These are phyloP conservation scores for Nibea albiflora DNA, from an alignment of 2,113 vertebrate species.

Conservation along the genomic window DNA sequence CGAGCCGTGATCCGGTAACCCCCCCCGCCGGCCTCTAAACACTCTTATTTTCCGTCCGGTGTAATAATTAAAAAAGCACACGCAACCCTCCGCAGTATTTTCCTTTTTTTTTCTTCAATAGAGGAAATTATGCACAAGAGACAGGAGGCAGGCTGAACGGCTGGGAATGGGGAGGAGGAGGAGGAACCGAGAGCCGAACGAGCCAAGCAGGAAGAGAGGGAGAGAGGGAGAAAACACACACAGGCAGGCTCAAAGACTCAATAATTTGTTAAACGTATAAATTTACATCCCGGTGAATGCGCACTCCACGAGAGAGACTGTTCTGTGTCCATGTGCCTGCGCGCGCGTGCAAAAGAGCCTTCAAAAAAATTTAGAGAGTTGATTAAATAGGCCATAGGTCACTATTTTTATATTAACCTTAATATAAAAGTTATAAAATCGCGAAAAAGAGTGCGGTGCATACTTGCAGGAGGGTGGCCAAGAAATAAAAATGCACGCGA, in stretches of 20 bases:
- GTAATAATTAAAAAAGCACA: constrained; percentile 61
- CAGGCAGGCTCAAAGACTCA: constrained; percentile 39
- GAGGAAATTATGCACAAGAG: constrained; percentile 67
- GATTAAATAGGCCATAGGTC: not conserved
- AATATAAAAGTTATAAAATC: constrained; percentile 44
- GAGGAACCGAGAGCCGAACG: constrained; percentile 53
- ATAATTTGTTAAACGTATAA: constrained; percentile 64
- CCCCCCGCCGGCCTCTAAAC: not conserved
- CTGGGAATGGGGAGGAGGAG: constrained; percentile 59
- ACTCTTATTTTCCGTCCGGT: constrained; percentile 16
- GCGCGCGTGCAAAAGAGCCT: not conserved
- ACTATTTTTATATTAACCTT: not conserved
- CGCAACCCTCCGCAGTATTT: constrained; percentile 45
- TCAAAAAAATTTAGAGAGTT: too few relatives aligned
- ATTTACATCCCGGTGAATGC: constrained; percentile 24
- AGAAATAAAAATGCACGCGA: constrained; percentile 21
- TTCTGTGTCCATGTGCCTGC: not conserved
- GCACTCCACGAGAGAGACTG: not conserved
- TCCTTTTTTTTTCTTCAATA: constrained; percentile 49
- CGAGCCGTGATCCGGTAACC: not conserved
- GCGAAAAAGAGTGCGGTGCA: not conserved
- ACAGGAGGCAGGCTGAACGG: constrained; percentile 61
- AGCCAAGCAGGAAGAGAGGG: constrained; percentile 69
- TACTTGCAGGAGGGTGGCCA: not conserved
- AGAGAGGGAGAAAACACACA: constrained; percentile 38